Evolutionary conservation across 2,797 vertebrate genomes (phyloP).

Genomic region (Chaetophractus vellerosus): DNA sequence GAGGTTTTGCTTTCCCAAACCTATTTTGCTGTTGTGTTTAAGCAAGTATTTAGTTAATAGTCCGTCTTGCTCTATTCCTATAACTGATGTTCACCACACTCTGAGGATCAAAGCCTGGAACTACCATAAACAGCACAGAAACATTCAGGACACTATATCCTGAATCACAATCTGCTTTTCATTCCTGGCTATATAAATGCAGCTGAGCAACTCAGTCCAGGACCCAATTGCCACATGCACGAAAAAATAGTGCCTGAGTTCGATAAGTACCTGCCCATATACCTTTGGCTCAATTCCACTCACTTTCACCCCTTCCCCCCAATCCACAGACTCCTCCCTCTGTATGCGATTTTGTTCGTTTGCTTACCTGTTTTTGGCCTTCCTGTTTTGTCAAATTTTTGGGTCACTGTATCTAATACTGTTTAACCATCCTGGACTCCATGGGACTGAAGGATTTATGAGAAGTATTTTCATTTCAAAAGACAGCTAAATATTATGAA

Average conservation of each 20-base stretch:
- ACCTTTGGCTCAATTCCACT: neutral
- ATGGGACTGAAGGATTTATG: neutral
- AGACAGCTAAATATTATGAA: neutral
- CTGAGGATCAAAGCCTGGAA: neutral
- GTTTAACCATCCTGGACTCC: neutral
- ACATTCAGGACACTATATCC: neutral
- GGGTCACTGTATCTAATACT: neutral
- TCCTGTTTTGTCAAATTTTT: neutral
- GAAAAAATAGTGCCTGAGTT: neutral
- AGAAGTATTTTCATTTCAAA: constrained; percentile 47
- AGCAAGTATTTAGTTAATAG: constrained; percentile 5
- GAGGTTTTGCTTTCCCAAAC: neutral
- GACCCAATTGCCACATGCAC: neutral
- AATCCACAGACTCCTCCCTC: neutral
- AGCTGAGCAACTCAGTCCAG: neutral
- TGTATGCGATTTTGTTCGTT: neutral
- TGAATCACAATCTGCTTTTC: neutral
- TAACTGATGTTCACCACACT: neutral
- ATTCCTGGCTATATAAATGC: neutral
- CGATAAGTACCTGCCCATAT: neutral
- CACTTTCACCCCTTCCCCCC: fast-evolving
- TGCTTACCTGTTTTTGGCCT: neutral
- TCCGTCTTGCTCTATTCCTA: neutral
- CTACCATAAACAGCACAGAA: neutral
- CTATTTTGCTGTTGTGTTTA: neutral